These are phyloP conservation scores for Xanthia icteritia DNA, from an alignment of 2,888 invertebrate species.

Conservation along the genomic window DNA sequence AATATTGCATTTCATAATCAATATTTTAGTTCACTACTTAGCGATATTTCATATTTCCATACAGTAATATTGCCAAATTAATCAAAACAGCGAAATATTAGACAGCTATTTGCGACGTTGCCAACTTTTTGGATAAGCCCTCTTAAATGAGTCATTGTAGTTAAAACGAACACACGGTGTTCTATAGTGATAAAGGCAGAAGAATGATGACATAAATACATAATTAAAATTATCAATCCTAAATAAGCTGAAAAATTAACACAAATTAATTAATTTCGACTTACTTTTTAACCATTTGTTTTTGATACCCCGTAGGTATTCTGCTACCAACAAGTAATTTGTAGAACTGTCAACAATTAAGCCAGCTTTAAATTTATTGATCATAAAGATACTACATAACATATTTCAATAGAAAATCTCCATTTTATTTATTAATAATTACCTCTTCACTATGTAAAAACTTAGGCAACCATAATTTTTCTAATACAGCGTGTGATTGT, in stretches of 20 bases:
- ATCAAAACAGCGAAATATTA: no score
- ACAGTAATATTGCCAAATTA: no score
- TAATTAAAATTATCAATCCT: not conserved
- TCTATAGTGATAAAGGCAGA: no score
- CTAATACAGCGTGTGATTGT: slow-evolving; percentile 93
- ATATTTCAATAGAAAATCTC: no score
- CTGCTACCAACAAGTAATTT: slow-evolving; percentile 92
- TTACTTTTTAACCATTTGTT: slow-evolving; percentile 90
- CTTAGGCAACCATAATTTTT: slow-evolving; percentile 93
- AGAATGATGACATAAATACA: not conserved
- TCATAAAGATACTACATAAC: not conserved
- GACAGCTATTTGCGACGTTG: no score
- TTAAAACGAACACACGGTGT: no score
- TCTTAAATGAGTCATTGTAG: no score
- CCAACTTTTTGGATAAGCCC: no score
- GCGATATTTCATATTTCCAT: no score
- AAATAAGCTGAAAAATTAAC: not conserved
- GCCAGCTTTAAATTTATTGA: slow-evolving; percentile 13
- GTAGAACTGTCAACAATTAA: slow-evolving; percentile 91
- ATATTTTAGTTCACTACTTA: no score
- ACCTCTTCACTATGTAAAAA: slow-evolving; percentile 96
- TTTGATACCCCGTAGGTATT: slow-evolving; percentile 89
- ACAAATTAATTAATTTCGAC: slow-evolving; percentile 44
- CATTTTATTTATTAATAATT: slow-evolving; percentile 50
- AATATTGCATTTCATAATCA: no score